Evolutionary conservation across 2,888 invertebrate genomes (phyloP), one percentile per base, ranked within the genome.

Genomic region (Drosophila dives): DNA sequence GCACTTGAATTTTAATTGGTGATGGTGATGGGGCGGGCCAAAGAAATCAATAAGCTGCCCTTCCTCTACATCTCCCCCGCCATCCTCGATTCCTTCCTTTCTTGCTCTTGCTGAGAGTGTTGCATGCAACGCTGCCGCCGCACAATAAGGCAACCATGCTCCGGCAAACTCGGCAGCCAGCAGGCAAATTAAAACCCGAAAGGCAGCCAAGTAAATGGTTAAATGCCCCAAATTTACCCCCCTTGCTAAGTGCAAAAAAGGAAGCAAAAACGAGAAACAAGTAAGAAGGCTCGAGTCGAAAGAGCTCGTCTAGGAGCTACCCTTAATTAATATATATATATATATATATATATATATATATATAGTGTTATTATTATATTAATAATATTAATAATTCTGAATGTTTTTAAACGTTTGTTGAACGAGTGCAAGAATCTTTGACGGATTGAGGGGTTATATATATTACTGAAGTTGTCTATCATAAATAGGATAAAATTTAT

Each of bases 1-100:
- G 56, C 62, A 73, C 77, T 76, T 68, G 84, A 70, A 64, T 86
- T 82, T 84, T 86, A 85, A 85, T 85, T 85, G 84, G 62, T 60
- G 58, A 40, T 59, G 54, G 49, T 60, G 45, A 45, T 63, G 64
- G 58, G 67, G 72, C 58, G 67, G 60, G 51, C 20, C 51, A 53
- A 59, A 42, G 77, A 76, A 83, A 84, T 86, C 83, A 86, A 84
- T 84, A 79, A 84, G 69, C 64, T 33, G 75, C 68, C 69, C 12
- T 45, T 1, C 7, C 7, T 15, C 12, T 20, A 3, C 34, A 4
- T 7, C 36, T 6, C 36, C 15, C 36, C 23, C 6, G 0, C 29
- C 29, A 0, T 29, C 1, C 29, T 29, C 6, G 1, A 6, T 6
- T 29, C 29, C 29, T 23, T 23, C 23, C 23, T 23, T 1, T 2